phyloP scores from a whole-genome alignment of 2,113 vertebrate genomes.

The Ophthalmolycus amberensis region DNA sequence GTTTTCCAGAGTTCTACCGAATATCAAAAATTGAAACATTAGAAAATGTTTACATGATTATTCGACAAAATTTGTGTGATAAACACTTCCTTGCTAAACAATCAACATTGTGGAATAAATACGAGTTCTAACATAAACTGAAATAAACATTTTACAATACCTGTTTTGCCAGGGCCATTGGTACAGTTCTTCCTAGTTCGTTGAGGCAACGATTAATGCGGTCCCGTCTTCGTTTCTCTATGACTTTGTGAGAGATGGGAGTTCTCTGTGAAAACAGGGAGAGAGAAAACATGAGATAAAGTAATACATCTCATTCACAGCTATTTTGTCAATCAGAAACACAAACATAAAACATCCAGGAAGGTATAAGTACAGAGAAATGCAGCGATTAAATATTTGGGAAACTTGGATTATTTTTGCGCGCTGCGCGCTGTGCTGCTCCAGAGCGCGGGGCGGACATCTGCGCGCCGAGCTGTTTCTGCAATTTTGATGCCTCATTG shows the following conservation, averaged over 20 bases:
- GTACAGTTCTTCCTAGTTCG: slow-evolving; percentile 95
- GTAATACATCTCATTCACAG: too few relatives aligned
- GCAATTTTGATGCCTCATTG: background rate
- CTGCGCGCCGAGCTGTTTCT: slow-evolving; percentile 11
- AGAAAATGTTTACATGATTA: background rate
- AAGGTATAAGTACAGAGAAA: background rate
- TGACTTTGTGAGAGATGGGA: slow-evolving; percentile 97
- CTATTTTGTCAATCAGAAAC: background rate
- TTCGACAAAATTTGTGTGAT: background rate
- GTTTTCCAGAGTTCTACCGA: slow-evolving; percentile 93
- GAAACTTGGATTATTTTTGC: background rate
- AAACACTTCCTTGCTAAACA: background rate
- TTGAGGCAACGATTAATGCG: slow-evolving; percentile 96
- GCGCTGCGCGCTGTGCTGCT: slow-evolving; percentile 39
- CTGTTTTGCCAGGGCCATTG: slow-evolving; percentile 98
- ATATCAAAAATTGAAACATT: background rate
- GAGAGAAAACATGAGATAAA: slow-evolving; percentile 3
- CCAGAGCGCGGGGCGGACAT: slow-evolving; percentile 47
- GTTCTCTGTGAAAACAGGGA: slow-evolving; percentile 84
- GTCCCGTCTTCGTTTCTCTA: slow-evolving; percentile 95
- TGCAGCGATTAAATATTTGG: background rate
- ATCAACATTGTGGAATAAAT: background rate
- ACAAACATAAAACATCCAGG: background rate
- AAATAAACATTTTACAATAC: slow-evolving; percentile 74
- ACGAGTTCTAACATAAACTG: background rate